Evolutionary conservation across 2,888 invertebrate species (phyloP), one percentile per base, ranked within the genome.

Genomic region (Acanthopleura granulata): DNA sequence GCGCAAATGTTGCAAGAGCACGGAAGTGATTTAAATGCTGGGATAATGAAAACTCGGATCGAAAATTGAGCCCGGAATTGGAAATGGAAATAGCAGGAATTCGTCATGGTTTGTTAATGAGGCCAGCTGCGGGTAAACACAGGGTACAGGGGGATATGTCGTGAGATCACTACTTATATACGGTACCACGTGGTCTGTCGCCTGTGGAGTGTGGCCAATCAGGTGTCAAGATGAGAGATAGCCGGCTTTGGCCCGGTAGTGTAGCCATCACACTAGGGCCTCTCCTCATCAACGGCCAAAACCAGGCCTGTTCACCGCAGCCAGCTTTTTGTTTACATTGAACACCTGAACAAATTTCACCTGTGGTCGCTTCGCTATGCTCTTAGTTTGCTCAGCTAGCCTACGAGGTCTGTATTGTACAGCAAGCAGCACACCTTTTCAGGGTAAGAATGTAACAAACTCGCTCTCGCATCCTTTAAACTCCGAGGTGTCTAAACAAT

Each of bases 401-500:
- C n/a, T 16, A 71, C 71, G 22, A 71, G 71, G 49, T 71, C 71
- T 49, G 71, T 71, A 71, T 66, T 66, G 25, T 27, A 66, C 66
- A 27, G 3, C 66, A 66, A 66, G 29, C 22, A 66, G 66, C 66
- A 66, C 66, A 66, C 66, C 66, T 66, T 66, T 66, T 27, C 66
- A 15, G 22, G 29, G 22, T 66, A 66, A 66, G 66, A 66, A 66
- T 66, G 66, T 66, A 66, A 66, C 66, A 66, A 66, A 66, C 66
- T 66, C 66, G 15, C 66, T 66, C 66, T 66, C 25, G 66, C 66
- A 66, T 66, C 66, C 66, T 27, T 66, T 27, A 66, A 66, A 66
- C 66, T 66, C 66, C 25, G 29, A 66, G 66, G 66, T 66, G 66
- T 66, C 66, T 66, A 66, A 66, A 66, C 66, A 66, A 66, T 66